Evolutionary conservation across 2,113 vertebrate genomes (phyloP), one percentile per base, ranked within the genome.

Genomic region (Pleuronectes platessa): DNA sequence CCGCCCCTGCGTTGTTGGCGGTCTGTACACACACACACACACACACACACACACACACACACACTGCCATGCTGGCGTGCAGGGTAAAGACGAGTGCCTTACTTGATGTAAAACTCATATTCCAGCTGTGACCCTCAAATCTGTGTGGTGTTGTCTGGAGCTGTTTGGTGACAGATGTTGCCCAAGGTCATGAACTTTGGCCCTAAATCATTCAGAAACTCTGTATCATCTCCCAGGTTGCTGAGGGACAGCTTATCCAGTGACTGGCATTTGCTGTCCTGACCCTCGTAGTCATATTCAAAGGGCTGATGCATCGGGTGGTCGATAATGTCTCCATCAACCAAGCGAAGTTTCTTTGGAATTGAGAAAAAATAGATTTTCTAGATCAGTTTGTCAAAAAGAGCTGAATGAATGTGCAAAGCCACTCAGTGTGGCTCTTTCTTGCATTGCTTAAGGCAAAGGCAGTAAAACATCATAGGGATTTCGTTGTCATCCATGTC

Each of bases 211-310:
- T 92, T 54, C 74, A 96, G 79, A 84, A 94, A 92, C 5, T 85
- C 78, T 0, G 72, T 24, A 2, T 89, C 81, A 0, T 93, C 69
- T 1, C 54, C 86, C 1, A 58, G 62, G 14, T 88, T 85, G 1
- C 2, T 21, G 12, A 75, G 0, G 4, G 92, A 84, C 15, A 95
- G 67, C 7, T 88, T 31, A 6, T 91, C 92, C 73, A 93, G 71
- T 15, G 90, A 94, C 1, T 68, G n/a, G 0, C 78, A 78, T 11
- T 0, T 37, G 59, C 92, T 93, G 4, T 63, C 86, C 0, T 68
- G 21, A 1, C 95, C 95, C 78, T 97, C 96, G 2, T 92, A 91
- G 0, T 21, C 18, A 3, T 93, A 96, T 18, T 54, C 1, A 5
- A 3, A n/a, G 0, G 93, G 94, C 1, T 4, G 20, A 83, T 90